Percentiles rank a stretch among this genome's conserved stretches.
These are phyloP conservation scores for Nephrotoma flavescens DNA, from an alignment of 2,888 invertebrate genomes.

Conservation along the genomic window DNA sequence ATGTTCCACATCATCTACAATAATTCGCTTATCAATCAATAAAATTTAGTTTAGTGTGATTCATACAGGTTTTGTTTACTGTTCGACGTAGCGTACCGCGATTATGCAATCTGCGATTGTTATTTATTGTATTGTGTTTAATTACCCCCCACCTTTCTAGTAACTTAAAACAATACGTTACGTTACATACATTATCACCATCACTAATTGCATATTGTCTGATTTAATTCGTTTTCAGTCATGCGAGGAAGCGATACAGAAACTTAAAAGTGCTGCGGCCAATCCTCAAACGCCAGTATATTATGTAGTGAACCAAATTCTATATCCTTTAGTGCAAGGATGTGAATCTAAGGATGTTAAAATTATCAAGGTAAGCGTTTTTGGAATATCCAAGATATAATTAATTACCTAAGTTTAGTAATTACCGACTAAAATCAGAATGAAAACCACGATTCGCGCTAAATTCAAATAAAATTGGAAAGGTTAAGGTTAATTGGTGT, in stretches of 20 bases:
- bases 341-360: constrained; percentile 95
- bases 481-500: no score
- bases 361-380: constrained; percentile 62
- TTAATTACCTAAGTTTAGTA: no score
- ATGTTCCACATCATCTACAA: neutral
- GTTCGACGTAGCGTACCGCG: neutral
- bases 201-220: neutral
- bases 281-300: constrained; percentile 70
- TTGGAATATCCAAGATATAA: neutral
- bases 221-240: constrained; percentile 46
- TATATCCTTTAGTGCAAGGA: constrained; percentile 92
- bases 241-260: constrained; percentile 88
- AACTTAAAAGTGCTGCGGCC: constrained; percentile 62
- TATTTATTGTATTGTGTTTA: neutral
- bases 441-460: no score
- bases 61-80: neutral
- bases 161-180: neutral
- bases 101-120: neutral
- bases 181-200: neutral
- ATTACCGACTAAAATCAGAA: no score
- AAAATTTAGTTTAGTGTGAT: neutral
- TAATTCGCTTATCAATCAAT: neutral
- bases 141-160: neutral
- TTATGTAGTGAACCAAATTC: constrained; percentile 82
- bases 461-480: no score